Evolutionary conservation across 1,140 invertebrate genomes (phyloP), one percentile per base, ranked within the genome.

Genomic region (Pseudachorutes palmiensis): DNA sequence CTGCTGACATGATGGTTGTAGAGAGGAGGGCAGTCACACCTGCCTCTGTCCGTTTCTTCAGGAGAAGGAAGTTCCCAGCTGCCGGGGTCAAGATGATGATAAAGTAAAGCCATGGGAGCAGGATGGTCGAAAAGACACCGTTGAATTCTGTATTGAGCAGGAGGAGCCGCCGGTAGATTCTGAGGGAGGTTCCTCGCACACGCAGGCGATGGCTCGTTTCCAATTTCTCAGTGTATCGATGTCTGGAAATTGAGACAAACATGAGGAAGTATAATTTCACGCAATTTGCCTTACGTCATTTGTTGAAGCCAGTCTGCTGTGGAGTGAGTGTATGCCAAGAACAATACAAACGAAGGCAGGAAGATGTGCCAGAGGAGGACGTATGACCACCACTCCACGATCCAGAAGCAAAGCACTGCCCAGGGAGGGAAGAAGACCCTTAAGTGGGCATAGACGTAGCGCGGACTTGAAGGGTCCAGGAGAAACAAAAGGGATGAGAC

Each of bases 331-430:
- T 61, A 61, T 12, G 30, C 29, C 29, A 61, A 29, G 19, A 61
- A 30, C 2, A 36, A 19, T 12, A 30, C 59, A 16, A 36, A 61
- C 16, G 33, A 19, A n/a, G 33, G 59, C 5, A 61, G 59, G 16
- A 61, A 32, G 2, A 32, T 9, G 30, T 61, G 59, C 59, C 59
- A 61, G 5, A 61, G 29, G 9, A 61, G 19, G 5, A 61, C 59
- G 33, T 61, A 61, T 14, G 59, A 12, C 29, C 59, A 61, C 29
- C 32, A 61, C 24, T 61, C 59, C 29, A 61, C 32, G 19, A 61
- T 31, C 29, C 29, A 61, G 33, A 61, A 61, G 24, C 29, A 9
- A 30, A 61, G 9, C 5, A 61, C 19, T 12, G 24, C 32, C 5
- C 24, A 61, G 9, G 59, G 24, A 26, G 5, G 59, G 30, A 61